phyloP scores from a whole-genome alignment of 2,888 invertebrate species.

The Caenorhabditis sinica region DNA sequence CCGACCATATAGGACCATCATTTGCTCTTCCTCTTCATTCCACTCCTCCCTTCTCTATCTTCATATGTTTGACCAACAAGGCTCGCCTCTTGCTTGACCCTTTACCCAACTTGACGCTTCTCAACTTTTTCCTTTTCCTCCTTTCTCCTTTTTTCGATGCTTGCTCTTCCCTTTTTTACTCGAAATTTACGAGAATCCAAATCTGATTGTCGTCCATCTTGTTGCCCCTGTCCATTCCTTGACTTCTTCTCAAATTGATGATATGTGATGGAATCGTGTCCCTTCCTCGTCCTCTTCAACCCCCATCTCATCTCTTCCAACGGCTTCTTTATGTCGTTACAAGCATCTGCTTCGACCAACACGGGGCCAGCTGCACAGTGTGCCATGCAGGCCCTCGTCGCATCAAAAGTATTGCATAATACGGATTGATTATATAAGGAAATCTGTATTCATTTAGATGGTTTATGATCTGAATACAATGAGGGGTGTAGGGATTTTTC shows the following conservation, averaged over 20 bases:
- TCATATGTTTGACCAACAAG: slow-evolving; percentile 51
- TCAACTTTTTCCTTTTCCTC: slow-evolving; percentile 31
- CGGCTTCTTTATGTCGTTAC: slow-evolving; percentile 56
- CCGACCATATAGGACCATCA: slow-evolving; percentile 49
- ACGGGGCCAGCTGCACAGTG: slow-evolving; percentile 53
- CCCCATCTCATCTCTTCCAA: slow-evolving; percentile 36
- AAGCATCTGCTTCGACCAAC: slow-evolving; percentile 50
- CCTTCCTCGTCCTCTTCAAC: neutral
- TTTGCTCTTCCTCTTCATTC: slow-evolving; percentile 28
- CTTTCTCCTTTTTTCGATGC: neutral
- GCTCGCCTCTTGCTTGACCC: slow-evolving; percentile 46
- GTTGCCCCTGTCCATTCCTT: slow-evolving; percentile 30
- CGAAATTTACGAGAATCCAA: slow-evolving; percentile 40
- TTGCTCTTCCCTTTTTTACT: slow-evolving; percentile 20
- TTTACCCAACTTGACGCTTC: slow-evolving; percentile 1
- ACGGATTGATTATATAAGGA: slow-evolving; percentile 65
- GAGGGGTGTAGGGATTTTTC: no score
- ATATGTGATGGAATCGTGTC: slow-evolving; percentile 61
- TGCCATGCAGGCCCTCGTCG: slow-evolving; percentile 29
- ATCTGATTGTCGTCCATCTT: slow-evolving; percentile 46
- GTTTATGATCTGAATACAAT: slow-evolving; percentile 57
- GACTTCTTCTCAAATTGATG: slow-evolving; percentile 51
- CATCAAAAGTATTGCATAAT: slow-evolving; percentile 68
- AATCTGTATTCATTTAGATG: slow-evolving; percentile 60
- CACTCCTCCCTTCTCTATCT: neutral